Base-by-base conservation (phyloP, 2,888 invertebrate genomes). In the Teleiodes luculella region DNA sequence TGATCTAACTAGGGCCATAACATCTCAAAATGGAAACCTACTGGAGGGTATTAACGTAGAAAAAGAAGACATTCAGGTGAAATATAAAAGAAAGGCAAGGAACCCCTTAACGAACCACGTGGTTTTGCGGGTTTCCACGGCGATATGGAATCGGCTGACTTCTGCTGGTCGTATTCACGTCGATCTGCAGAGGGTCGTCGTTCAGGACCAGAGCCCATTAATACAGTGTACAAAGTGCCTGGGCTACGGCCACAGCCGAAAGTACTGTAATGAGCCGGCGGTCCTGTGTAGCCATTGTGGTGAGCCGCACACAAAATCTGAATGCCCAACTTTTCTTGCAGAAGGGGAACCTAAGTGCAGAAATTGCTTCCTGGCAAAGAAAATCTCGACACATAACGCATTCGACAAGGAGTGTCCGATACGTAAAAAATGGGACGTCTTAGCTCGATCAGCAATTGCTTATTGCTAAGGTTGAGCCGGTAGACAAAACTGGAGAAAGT, bases 221-320 rank as follows among this genome's bases (percentile, higher is more conserved):
- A 20, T 52, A 3, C 57, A 52, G n/a, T 51, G 54, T 37, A 46
- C 53, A 7, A 43, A 43, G n/a, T 50, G 52, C 10, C n/a, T 49
- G 8, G 46, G 35, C n/a, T 52, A 49, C 18, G 55, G 55, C 1
- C 55, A 55, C n/a, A 48, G 52, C 1, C 39, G 36, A 7, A 49
- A 24, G 20, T 33, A 14, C 10, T 56, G 56, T 16, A 35, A 5
- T 7, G 46, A 56, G 4, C 11, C 35, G 4, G 24, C 33, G 7
- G 53, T 45, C 1, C 1, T 18, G 20, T 56, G 56, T 37, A 39
- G 56, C 16, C 56, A 56, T 46, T 56, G 56, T 37, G 56, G 35
- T 4, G 56, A 49, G 10, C 53, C 50, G 8, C 56, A 56, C 28
- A 6, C 30, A 18, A 30, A 13, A 28, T 31, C 18, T 1, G 24